Percentiles rank a stretch among this genome's conserved stretches.
Conservation (phyloP, 2,888 invertebrate species). For the Charanyca ferruginea region DNA sequence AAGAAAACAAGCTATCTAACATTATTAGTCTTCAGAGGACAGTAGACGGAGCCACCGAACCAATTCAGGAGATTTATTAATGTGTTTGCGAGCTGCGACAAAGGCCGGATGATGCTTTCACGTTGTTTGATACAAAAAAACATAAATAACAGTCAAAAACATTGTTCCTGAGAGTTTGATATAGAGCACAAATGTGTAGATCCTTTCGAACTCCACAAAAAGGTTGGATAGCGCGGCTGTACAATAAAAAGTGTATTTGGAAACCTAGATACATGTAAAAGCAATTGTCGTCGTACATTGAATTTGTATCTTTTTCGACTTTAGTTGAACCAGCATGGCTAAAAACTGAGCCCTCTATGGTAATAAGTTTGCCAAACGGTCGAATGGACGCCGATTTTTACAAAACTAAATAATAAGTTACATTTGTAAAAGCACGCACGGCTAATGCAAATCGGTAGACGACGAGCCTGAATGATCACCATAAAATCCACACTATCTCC, state of each 20-base stretch:
- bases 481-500: not conserved
- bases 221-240: constrained; percentile 40
- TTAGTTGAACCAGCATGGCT: constrained; percentile 29
- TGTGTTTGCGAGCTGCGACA: constrained; percentile 75
- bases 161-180: constrained; percentile 65
- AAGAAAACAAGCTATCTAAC: constrained; percentile 71
- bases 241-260: constrained; percentile 38
- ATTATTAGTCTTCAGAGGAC: constrained; percentile 60
- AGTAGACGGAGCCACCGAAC: constrained; percentile 64
- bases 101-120: constrained; percentile 66
- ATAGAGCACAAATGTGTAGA: constrained; percentile 61
- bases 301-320: constrained; percentile 35
- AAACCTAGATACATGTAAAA: constrained; percentile 36
- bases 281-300: constrained; percentile 31
- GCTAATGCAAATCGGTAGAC: constrained; percentile 23
- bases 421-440: not conserved
- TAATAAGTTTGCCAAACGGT: constrained; percentile 39
- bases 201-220: constrained; percentile 65
- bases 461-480: not conserved
- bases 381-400: constrained; percentile 24
- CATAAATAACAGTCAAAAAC: constrained; percentile 75
- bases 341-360: constrained; percentile 44
- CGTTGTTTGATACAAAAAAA: constrained; percentile 71
- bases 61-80: constrained; percentile 80
- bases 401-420: constrained; percentile 16